Percentiles rank a stretch among this genome's conserved stretches.
Conservation (phyloP, 2,113 vertebrate species). For the Chaetodon auriga region DNA sequence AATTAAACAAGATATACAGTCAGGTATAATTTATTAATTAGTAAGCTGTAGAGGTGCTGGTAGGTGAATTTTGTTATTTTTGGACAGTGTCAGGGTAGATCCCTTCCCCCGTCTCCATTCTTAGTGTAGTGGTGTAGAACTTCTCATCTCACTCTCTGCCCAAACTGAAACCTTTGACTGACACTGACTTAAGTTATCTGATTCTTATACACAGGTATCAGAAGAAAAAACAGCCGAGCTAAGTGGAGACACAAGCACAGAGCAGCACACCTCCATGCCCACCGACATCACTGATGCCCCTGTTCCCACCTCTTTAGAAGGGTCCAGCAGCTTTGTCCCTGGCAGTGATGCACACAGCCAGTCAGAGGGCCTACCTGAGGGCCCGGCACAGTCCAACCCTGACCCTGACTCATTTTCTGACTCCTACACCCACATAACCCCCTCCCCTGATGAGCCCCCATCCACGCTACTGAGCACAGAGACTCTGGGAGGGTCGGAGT, state of each 20-base stretch:
- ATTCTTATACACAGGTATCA: slow-evolving; percentile 58
- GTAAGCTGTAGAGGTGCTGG: background rate
- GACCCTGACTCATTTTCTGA: slow-evolving; percentile 79
- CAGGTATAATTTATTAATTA: background rate
- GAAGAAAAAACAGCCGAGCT: slow-evolving; percentile 50
- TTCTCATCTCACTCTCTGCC: no score
- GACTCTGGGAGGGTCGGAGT: slow-evolving; percentile 65
- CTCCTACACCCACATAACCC: slow-evolving; percentile 76
- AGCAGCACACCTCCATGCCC: slow-evolving; percentile 2
- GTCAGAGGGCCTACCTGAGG: slow-evolving; percentile 45
- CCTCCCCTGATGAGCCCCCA: slow-evolving; percentile 60
- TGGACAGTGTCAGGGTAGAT: background rate
- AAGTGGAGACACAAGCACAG: slow-evolving; percentile 35
- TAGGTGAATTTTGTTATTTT: background rate
- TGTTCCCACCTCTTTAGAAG: slow-evolving; percentile 44
- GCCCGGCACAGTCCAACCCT: slow-evolving; percentile 9
- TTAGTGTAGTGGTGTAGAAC: background rate
- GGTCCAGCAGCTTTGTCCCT: slow-evolving; percentile 7
- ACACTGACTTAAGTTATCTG: background rate
- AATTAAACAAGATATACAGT: no score
- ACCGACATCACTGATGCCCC: slow-evolving; percentile 23
- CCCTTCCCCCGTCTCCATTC: background rate
- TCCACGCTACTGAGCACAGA: slow-evolving; percentile 57
- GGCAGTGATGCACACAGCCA: slow-evolving; percentile 46
- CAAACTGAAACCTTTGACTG: background rate